Percentiles rank a stretch among this genome's conserved stretches.
Conservation (phyloP, 2,113 vertebrate species). For the Cricetomys ansorgei region DNA sequence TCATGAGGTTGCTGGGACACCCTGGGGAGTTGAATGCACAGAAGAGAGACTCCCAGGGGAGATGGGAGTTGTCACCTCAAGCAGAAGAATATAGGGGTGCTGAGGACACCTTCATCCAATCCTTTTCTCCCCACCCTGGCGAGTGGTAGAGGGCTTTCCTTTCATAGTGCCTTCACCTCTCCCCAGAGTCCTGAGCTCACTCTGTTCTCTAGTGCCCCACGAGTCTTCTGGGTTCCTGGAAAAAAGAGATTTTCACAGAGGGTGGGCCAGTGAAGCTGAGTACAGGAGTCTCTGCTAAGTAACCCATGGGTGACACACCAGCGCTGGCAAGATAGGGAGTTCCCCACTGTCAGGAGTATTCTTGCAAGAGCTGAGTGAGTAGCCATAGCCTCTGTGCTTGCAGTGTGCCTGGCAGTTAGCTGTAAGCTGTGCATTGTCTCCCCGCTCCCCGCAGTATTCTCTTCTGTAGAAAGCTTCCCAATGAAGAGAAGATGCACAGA, state of each 20-base stretch:
- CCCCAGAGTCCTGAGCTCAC: neutral
- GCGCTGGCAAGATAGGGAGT: neutral
- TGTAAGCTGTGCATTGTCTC: too few relatives aligned
- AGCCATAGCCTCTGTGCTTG: neutral
- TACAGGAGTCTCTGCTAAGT: neutral
- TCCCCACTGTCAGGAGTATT: neutral
- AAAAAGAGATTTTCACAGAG: neutral
- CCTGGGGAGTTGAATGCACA: neutral
- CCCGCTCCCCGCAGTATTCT: neutral
- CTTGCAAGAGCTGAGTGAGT: neutral
- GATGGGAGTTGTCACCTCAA: neutral
- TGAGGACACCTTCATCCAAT: too few relatives aligned
- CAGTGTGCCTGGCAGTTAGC: too few relatives aligned
- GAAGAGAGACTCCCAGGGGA: neutral
- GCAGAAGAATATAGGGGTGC: neutral
- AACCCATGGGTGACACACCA: neutral
- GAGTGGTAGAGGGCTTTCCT: neutral
- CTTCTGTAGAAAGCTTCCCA: neutral
- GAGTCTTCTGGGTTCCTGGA: neutral
- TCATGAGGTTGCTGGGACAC: neutral
- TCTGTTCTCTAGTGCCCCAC: neutral
- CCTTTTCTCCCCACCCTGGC: neutral
- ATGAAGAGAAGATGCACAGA: slow-evolving; percentile 1
- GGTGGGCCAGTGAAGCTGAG: neutral
- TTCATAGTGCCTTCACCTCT: neutral